phyloP scores from a whole-genome alignment of 2,797 vertebrate genomes.

The Acomys russatus region DNA sequence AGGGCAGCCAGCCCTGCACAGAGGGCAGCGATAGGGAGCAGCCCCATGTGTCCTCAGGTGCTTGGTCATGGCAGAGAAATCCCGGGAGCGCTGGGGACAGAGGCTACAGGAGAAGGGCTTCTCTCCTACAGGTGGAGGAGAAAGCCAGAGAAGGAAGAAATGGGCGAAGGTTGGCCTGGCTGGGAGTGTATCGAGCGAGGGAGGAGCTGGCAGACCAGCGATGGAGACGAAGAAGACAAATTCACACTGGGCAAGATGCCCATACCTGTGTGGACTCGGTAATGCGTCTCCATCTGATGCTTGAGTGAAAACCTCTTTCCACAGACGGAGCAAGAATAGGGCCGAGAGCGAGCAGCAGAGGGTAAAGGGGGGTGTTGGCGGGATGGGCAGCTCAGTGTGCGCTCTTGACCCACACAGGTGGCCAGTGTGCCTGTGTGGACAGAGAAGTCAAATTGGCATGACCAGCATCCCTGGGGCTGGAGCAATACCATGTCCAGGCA shows the following conservation, averaged over 20 bases:
- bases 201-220: not conserved
- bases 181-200: not conserved
- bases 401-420: slow-evolving; percentile 32
- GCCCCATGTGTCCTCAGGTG: slow-evolving; percentile 95
- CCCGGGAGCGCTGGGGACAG: slow-evolving; percentile 93
- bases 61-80: slow-evolving; percentile 96
- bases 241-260: not conserved
- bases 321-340: slow-evolving; percentile 89
- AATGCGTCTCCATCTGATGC: slow-evolving; percentile 94
- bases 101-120: slow-evolving; percentile 93
- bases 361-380: not conserved
- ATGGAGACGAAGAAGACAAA: not conserved
- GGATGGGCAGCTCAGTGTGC: slow-evolving; percentile 26
- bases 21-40: slow-evolving; percentile 93
- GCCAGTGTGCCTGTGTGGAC: slow-evolving; percentile 62
- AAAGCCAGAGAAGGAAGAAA: slow-evolving; percentile 21
- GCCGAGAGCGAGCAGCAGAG: slow-evolving; percentile 70
- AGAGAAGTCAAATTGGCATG: slow-evolving; percentile 56
- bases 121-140: slow-evolving; percentile 87
- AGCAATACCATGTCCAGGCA: not conserved
- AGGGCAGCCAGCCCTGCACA: slow-evolving; percentile 92
- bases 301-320: slow-evolving; percentile 93
- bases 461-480: slow-evolving; percentile 1
- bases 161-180: not conserved
- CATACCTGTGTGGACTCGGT: slow-evolving; percentile 93